phyloP scores from a whole-genome alignment of 2,113 vertebrate genomes.

The Seriola dumerili region DNA sequence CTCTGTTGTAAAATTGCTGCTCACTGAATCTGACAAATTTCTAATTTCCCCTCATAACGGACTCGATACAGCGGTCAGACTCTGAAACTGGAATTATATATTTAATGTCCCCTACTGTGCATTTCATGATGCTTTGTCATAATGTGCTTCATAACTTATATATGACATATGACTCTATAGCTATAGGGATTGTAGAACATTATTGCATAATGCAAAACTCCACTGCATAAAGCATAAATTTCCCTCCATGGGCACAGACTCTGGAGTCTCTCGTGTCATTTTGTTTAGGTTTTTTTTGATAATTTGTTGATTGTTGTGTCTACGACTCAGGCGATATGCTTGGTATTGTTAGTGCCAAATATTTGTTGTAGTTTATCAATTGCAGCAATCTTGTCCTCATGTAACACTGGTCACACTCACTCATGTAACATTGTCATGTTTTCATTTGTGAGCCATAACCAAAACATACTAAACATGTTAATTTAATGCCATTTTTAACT shows the following conservation, averaged over 20 bases:
- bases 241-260: not conserved
- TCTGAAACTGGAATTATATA: constrained; percentile 18
- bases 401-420: constrained; percentile 7
- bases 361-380: constrained; percentile 30
- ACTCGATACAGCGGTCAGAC: not conserved
- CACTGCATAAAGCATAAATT: not conserved
- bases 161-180: not conserved
- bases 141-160: constrained; percentile 14
- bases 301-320: constrained; percentile 4
- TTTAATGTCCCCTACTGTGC: not conserved
- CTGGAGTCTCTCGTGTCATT: not conserved
- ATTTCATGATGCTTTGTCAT: constrained; percentile 7
- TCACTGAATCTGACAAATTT: constrained; percentile 5
- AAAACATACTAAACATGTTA: constrained; percentile 13
- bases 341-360: constrained; percentile 30
- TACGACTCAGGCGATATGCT: constrained; percentile 13
- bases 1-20: constrained; percentile 18
- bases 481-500: constrained; percentile 29
- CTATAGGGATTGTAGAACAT: constrained; percentile 2
- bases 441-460: constrained; percentile 43
- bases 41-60: constrained; percentile 17
- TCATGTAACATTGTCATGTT: constrained; percentile 22
- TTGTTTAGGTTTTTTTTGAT: not conserved
- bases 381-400: constrained; percentile 20
- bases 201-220: constrained; percentile 5